These are phyloP conservation scores for Tenodera sinensis DNA, from an alignment of 2,888 invertebrate species.

Conservation along the genomic window DNA sequence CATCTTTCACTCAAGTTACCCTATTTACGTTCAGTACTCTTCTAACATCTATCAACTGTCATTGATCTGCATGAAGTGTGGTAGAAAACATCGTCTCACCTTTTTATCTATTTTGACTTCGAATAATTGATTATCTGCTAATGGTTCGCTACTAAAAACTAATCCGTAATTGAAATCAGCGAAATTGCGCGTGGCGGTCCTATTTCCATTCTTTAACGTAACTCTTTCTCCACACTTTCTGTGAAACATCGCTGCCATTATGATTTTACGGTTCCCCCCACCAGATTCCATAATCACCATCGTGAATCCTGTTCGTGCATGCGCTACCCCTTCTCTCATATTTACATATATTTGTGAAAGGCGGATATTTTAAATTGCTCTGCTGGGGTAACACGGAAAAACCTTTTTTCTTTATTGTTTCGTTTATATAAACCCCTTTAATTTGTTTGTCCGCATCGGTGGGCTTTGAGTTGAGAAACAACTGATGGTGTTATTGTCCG, in stretches of 20 bases:
- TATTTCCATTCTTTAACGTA: conserved; percentile 75
- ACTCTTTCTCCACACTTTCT: conserved; percentile 81
- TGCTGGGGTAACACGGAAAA: neutral
- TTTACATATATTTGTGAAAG: neutral
- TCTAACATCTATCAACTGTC: neutral
- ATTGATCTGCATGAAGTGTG: neutral
- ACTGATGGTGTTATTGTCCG: too few relatives aligned
- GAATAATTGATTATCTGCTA: conserved; percentile 77
- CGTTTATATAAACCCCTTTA: too few relatives aligned
- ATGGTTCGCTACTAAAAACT: conserved; percentile 75
- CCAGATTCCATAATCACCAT: neutral
- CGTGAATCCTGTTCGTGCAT: neutral
- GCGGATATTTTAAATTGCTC: neutral
- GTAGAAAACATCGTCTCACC: conserved; percentile 50
- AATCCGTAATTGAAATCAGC: conserved; percentile 86
- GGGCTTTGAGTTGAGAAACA: too few relatives aligned
- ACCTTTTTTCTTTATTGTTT: too few relatives aligned
- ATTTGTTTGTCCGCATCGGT: too few relatives aligned
- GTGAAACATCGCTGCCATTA: conserved; percentile 50
- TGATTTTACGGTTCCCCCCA: conserved; percentile 10
- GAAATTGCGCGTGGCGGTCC: conserved; percentile 74
- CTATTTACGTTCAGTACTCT: neutral
- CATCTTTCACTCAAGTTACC: neutral
- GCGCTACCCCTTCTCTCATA: neutral
- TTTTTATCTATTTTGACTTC: conserved; percentile 86